Base-by-base conservation (phyloP, 2,113 vertebrate species). In the Gadus chalcogrammus region DNA sequence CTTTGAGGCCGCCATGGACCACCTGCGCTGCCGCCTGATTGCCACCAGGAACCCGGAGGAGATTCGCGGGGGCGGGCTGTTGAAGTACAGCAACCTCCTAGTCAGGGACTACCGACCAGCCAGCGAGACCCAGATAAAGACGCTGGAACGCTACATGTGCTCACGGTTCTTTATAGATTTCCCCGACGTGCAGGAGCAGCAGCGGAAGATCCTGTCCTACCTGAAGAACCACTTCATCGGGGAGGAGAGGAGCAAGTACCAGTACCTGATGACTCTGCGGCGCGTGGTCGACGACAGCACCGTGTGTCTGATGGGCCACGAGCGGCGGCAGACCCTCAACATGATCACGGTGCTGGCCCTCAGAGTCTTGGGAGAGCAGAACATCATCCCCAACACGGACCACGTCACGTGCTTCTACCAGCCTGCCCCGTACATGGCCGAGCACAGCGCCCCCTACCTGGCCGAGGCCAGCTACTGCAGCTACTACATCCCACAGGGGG, bases 131-230 rank as follows among this genome's bases (percentile, higher is more conserved):
- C 93, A 98, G 89, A 98, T 99, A 77, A 98, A 98, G 87, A 95
- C 85, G 0, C 87, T 96, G 63, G 96, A 99, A 79, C 94, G 97
- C 69, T 99, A 99, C 84, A 99, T 99, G 97, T 99, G 97, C 86
- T 98, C 96, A 5, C 93, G 96, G 48, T 99, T 99, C 86, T 99
- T 99, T 88, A 98, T 99, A 28, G 97, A 99, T 87, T 99, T 99
- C 88, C 94, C 96, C 9, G 93, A 97, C 12, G 91, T 98, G 75
- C 91, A 90, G 24, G 95, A 98, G 85, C 97, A 99, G 85, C 94
- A 96, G 79, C 93, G 93, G 82, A 97, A 96, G 88, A 97, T 99
- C 65, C 95, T 98, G 86, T 98, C 96, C 1, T 98, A 99, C 79
- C 91, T 99, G 82, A 93, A 83, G 78, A 97, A 97, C 86, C 97